Percentiles rank a stretch among this genome's conserved stretches.
phyloP scores from a whole-genome alignment of 2,113 vertebrate species.

The Bettongia penicillata region DNA sequence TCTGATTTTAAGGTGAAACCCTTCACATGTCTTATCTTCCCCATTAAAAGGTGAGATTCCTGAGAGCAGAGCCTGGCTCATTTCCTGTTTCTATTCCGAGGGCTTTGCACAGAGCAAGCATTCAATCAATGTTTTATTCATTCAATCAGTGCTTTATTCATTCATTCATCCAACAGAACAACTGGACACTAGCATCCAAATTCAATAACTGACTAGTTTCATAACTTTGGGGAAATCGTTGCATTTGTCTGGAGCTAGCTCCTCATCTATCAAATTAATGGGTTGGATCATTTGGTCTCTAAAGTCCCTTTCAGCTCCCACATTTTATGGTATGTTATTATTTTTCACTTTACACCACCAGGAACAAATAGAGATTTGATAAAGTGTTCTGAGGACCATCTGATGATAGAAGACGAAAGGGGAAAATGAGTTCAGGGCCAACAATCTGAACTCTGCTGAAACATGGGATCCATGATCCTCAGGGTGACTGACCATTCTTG shows the following conservation, averaged over 20 bases:
- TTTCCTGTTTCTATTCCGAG: background rate
- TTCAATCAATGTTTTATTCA: background rate
- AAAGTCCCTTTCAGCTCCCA: background rate
- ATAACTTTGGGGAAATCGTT: background rate
- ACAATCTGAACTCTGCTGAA: background rate
- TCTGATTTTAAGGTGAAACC: background rate
- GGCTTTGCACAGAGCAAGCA: background rate
- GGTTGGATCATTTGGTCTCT: background rate
- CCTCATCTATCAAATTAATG: background rate
- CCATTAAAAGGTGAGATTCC: background rate
- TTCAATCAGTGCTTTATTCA: background rate
- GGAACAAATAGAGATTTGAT: background rate
- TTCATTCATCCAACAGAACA: background rate
- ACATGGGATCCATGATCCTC: background rate
- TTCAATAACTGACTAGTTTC: background rate
- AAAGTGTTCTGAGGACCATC: background rate
- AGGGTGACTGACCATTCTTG: background rate
- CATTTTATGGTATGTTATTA: background rate
- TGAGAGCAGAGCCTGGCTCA: background rate
- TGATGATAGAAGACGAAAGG: background rate
- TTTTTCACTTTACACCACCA: background rate
- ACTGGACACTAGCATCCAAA: background rate
- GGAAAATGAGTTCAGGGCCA: background rate
- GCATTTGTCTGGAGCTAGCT: background rate
- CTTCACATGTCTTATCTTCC: background rate